Percentiles rank a stretch among this genome's conserved stretches.
Evolutionary conservation across 2,113 vertebrate species (phyloP).

Genomic region (Xiphophorus maculatus): DNA sequence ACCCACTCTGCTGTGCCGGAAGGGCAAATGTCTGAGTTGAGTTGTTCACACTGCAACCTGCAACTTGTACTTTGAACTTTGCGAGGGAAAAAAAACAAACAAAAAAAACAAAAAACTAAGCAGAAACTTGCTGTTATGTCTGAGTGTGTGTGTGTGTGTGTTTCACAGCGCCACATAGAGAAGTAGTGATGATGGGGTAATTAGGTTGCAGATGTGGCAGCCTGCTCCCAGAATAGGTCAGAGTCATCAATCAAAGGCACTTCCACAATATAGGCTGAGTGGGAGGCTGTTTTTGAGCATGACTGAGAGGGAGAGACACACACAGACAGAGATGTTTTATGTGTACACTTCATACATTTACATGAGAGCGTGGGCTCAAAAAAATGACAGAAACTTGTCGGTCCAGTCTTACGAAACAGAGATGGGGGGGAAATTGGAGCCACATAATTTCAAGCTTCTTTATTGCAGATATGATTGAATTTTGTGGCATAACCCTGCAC

Average conservation of each 20-base stretch:
- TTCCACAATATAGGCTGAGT: conserved; percentile 29
- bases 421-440: rapidly evolving
- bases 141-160: not conserved
- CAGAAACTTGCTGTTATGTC: conserved; percentile 6
- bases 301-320: conserved; percentile 5
- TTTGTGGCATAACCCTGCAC: not conserved
- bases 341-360: conserved; percentile 35
- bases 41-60: conserved; percentile 13
- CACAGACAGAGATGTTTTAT: conserved; percentile 23
- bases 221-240: conserved; percentile 59
- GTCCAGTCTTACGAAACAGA: not conserved
- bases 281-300: conserved; percentile 12
- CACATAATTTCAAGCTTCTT: not conserved
- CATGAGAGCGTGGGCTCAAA: conserved; percentile 10
- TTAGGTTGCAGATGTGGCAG: conserved; percentile 57
- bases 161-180: conserved; percentile 17
- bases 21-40: conserved; percentile 35
- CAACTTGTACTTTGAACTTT: conserved; percentile 22
- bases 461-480: not conserved
- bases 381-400: conserved; percentile 42
- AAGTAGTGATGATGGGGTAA: conserved; percentile 58
- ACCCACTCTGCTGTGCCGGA: not conserved
- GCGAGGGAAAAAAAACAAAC: not conserved
- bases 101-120: conserved; percentile 17
- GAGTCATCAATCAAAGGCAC: conserved; percentile 56